phyloP scores from a whole-genome alignment of 2,797 vertebrate genomes.

The Menidia menidia region DNA sequence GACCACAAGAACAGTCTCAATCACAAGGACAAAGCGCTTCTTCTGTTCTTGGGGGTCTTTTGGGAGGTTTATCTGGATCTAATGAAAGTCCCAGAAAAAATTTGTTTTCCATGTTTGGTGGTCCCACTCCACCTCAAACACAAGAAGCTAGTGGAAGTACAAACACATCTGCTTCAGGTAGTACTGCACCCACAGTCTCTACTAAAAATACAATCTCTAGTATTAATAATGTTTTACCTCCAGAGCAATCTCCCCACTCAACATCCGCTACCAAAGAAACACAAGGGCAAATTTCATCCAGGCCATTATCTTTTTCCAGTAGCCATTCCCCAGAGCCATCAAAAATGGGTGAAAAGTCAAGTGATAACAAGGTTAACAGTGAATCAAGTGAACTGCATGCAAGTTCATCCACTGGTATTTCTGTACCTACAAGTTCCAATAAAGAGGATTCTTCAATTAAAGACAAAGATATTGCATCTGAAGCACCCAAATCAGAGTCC shows the following conservation, averaged over 20 bases:
- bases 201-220: constrained; percentile 37
- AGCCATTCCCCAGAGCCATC: constrained; percentile 28
- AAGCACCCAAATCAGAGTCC: constrained; percentile 30
- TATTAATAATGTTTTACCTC: constrained; percentile 42
- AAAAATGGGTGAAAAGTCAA: constrained; percentile 33
- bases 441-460: constrained; percentile 19
- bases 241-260: constrained; percentile 44
- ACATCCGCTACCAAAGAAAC: constrained; percentile 36
- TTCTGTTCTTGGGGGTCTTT: constrained; percentile 77
- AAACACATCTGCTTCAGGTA: constrained; percentile 24
- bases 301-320: constrained; percentile 41
- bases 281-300: constrained; percentile 45
- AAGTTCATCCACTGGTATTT: constrained; percentile 22
- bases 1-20: constrained; percentile 54
- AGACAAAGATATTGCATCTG: constrained; percentile 24
- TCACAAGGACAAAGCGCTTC: constrained; percentile 54
- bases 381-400: constrained; percentile 24
- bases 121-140: constrained; percentile 58
- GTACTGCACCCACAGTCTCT: constrained; percentile 46
- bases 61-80: constrained; percentile 71
- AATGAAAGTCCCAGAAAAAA: constrained; percentile 74
- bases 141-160: constrained; percentile 31
- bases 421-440: constrained; percentile 7
- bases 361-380: constrained; percentile 23
- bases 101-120: constrained; percentile 79